Evolutionary conservation across 2,888 invertebrate genomes (phyloP).

Genomic region (Galeruca laticollis): DNA sequence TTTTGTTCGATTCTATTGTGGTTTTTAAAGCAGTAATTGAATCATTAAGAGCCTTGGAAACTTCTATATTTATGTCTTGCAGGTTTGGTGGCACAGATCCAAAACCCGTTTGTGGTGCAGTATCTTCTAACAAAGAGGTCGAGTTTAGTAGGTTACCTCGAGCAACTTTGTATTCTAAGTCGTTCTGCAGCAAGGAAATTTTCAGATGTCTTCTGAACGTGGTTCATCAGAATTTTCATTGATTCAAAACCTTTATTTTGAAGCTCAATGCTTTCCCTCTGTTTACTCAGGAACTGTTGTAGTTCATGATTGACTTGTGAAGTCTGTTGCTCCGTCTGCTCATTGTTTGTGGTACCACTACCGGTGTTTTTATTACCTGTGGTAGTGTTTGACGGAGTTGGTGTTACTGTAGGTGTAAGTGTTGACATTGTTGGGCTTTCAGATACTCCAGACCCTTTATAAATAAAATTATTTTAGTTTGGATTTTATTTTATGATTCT

Average conservation of each 20-base stretch:
- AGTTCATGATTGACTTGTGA: slow-evolving; percentile 4
- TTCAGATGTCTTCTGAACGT: slow-evolving; percentile 14
- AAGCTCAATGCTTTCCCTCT: slow-evolving; percentile 7
- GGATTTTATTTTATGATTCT: slow-evolving; percentile 3
- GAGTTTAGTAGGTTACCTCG: neutral
- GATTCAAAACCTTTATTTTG: slow-evolving; percentile 13
- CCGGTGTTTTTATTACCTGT: neutral
- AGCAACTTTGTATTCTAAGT: slow-evolving; percentile 5
- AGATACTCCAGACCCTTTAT: slow-evolving; percentile 16
- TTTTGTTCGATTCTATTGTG: slow-evolving; percentile 5
- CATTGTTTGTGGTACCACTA: neutral
- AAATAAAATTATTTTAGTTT: slow-evolving; percentile 17
- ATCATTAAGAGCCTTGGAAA: slow-evolving; percentile 15
- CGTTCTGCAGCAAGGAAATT: slow-evolving; percentile 1
- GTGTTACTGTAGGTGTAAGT: neutral
- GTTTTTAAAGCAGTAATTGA: slow-evolving; percentile 14
- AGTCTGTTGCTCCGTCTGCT: neutral
- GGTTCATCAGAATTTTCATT: slow-evolving; percentile 16
- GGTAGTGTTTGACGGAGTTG: neutral
- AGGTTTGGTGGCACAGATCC: neutral
- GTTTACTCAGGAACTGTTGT: slow-evolving; percentile 1
- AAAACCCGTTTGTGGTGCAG: neutral
- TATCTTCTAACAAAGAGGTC: neutral
- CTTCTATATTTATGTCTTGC: slow-evolving; percentile 7
- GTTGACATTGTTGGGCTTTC: slow-evolving; percentile 11